Evolutionary conservation across 1,140 invertebrate species (phyloP).

Genomic region (Diachasma alloeum): DNA sequence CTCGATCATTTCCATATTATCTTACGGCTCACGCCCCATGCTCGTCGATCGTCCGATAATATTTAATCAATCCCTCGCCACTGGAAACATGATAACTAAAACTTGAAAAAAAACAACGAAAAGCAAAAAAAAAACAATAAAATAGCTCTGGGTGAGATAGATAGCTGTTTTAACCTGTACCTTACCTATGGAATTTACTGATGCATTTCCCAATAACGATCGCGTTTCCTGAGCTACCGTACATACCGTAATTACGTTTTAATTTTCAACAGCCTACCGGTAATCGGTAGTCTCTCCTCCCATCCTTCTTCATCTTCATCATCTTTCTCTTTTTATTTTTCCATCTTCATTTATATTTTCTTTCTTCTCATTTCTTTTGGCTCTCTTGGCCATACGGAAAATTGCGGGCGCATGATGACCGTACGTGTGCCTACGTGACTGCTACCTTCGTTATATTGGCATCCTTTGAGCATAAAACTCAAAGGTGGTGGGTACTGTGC

Average conservation of each 20-base stretch:
- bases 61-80: background rate
- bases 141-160: background rate
- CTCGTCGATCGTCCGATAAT: conserved; percentile 14
- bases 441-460: conserved; percentile 11
- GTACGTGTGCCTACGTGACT: conserved; percentile 20
- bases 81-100: background rate
- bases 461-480: conserved; percentile 1
- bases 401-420: conserved; percentile 16
- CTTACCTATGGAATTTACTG: conserved; percentile 5
- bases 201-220: conserved; percentile 41
- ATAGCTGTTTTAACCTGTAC: background rate
- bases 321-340: background rate
- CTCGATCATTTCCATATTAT: conserved; percentile 51
- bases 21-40: conserved; percentile 51
- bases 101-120: background rate
- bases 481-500: background rate
- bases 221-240: conserved; percentile 29
- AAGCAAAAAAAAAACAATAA: background rate
- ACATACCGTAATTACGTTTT: conserved; percentile 38
- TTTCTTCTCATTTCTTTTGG: background rate
- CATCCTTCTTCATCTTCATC: background rate
- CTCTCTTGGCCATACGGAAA: conserved; percentile 14
- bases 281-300: background rate
- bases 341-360: background rate
- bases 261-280: conserved; percentile 38